Percentiles rank a stretch among this genome's conserved stretches.
Conservation (phyloP, 2,888 invertebrate species). For the Arctia plantaginis region DNA sequence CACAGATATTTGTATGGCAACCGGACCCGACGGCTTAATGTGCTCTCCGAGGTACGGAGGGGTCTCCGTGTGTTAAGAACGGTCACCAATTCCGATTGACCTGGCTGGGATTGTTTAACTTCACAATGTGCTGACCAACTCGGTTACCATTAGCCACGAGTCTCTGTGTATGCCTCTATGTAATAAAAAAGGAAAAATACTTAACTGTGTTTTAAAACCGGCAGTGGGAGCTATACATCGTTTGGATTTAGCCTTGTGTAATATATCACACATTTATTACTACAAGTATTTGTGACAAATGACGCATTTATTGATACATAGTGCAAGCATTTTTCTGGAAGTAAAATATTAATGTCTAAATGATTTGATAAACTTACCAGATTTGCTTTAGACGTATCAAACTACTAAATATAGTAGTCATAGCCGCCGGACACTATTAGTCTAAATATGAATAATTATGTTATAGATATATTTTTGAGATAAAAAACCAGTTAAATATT, state of each 20-base stretch:
- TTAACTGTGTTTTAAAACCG: no score
- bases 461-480: slow-evolving; percentile 9
- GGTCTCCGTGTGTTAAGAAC: no score
- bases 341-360: not conserved
- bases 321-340: not conserved
- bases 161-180: no score
- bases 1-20: no score
- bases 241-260: not conserved
- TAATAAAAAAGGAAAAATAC: no score
- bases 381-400: not conserved
- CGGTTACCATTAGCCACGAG: no score
- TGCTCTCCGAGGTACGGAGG: no score
- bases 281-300: not conserved
- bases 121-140: no score
- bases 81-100: no score
- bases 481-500: slow-evolving; percentile 7
- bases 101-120: no score
- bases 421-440: slow-evolving; percentile 1
- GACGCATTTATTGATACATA: not conserved
- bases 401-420: not conserved
- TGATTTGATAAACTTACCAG: not conserved
- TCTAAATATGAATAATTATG: not conserved
- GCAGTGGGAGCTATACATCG: no score
- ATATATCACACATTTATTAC: not conserved
- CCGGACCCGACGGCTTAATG: no score